Conservation (phyloP, 1,140 invertebrate genomes). For the Leptonema lineaticorne region DNA sequence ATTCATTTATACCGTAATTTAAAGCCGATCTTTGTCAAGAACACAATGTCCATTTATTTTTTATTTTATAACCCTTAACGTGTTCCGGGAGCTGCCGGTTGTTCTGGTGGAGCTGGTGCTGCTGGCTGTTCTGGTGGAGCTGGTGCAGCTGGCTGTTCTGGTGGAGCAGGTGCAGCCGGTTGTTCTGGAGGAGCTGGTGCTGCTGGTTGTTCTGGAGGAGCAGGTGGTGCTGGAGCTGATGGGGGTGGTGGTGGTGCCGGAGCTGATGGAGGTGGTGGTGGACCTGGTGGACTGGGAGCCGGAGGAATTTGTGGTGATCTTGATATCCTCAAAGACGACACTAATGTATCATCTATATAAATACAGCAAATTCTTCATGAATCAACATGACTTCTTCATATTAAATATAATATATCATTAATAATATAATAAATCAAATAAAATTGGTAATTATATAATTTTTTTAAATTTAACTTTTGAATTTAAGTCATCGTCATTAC, state of each 20-base stretch:
- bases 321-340: background rate
- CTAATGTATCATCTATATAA: slow-evolving; percentile 3
- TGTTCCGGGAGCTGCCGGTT: slow-evolving; percentile 6
- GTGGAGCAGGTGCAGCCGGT: slow-evolving; percentile 16
- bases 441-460: no score
- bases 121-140: background rate
- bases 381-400: no score
- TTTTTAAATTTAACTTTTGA: no score
- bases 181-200: slow-evolving; percentile 10
- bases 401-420: no score
- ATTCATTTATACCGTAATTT: no score
- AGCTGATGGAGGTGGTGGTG: slow-evolving; percentile 4
- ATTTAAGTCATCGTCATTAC: no score
- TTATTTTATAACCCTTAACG: no score
- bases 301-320: slow-evolving; percentile 18
- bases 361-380: background rate
- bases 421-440: no score
- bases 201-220: background rate
- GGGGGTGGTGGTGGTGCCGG: slow-evolving; percentile 9
- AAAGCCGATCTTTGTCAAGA: no score
- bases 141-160: slow-evolving; percentile 1
- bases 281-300: background rate
- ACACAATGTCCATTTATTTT: no score
- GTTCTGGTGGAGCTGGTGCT: slow-evolving; percentile 12
- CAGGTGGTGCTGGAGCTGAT: background rate